Base-by-base conservation (phyloP, 1,140 invertebrate species). In the Heliconius himera region DNA sequence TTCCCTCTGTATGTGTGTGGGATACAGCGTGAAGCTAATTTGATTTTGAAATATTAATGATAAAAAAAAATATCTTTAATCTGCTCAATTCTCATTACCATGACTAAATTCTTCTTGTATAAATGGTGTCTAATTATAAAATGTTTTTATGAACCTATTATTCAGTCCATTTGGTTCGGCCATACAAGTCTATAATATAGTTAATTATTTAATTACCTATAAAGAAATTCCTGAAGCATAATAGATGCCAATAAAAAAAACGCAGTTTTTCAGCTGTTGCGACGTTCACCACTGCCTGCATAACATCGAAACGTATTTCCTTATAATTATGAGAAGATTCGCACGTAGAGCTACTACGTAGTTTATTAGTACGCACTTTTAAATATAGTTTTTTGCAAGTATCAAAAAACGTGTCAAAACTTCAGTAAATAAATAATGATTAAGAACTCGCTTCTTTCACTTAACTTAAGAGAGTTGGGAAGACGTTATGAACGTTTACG, bases 251-350 rank as follows among this genome's bases (percentile, higher is more conserved):
- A 49, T 73, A 49, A 49, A 66, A 26, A 54, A 66, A 66, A 26
- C 60, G 4, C 22, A 66, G 60, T 66, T 66, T 66, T 66, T 66
- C 54, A 66, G 26, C 26, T 29, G 70, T 81, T 49, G 80, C 51
- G 80, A 81, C 80, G 79, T 75, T 82, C 78, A 80, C 77, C 80
- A 54, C 38, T 70, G 73, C 18, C 80, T 74, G 72, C 81, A 82
- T 80, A 75, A 77, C 77, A 81, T 85, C 73, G 54, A 79, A 76
- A 84, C 75, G 51, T 82, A 82, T 84, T 90, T 88, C 84, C 85
- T 85, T 79, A 29, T 66, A 29, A 86, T 78, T 80, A 81, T 79
- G 81, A 84, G 84, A 88, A 84, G 80, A 89, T 87, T 66, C 29
- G 83, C 84, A 82, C 83, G 80, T 78, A 76, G 84, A 83, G 73